Evolutionary conservation across 2,113 vertebrate species (phyloP).

Genomic region (Aldabrachelys gigantea): DNA sequence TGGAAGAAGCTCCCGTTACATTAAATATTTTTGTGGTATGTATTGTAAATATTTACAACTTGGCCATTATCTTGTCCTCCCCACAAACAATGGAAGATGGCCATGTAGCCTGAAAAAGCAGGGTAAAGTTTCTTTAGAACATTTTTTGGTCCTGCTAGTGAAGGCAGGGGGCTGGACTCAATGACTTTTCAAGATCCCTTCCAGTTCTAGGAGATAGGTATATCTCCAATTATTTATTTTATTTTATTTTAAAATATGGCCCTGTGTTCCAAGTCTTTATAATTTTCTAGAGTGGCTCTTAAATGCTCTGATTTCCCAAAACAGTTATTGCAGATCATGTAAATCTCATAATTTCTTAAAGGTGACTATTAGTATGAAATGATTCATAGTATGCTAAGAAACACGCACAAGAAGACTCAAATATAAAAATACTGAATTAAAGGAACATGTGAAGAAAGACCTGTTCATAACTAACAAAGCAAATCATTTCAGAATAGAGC

Average conservation of each 20-base stretch:
- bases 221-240: too few species aligned
- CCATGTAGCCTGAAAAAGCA: neutral
- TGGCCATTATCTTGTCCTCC: neutral
- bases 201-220: too few species aligned
- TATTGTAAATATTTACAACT: neutral
- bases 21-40: neutral
- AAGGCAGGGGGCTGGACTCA: too few species aligned
- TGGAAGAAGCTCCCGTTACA: neutral
- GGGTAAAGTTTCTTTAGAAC: neutral
- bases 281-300: neutral
- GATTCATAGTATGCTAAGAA: constrained; percentile 26
- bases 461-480: neutral
- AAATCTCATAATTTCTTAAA: neutral
- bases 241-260: neutral
- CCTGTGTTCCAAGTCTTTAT: fast-evolving
- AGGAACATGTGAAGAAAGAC: neutral
- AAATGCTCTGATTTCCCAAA: neutral
- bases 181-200: too few species aligned
- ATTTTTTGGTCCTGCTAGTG: too few species aligned
- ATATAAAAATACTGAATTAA: constrained; percentile 10
- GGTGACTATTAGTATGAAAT: neutral
- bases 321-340: neutral
- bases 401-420: neutral
- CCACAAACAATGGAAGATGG: neutral
- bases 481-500: neutral